phyloP scores from a whole-genome alignment of 2,888 invertebrate species.

The Archaeoteleia sp. region DNA sequence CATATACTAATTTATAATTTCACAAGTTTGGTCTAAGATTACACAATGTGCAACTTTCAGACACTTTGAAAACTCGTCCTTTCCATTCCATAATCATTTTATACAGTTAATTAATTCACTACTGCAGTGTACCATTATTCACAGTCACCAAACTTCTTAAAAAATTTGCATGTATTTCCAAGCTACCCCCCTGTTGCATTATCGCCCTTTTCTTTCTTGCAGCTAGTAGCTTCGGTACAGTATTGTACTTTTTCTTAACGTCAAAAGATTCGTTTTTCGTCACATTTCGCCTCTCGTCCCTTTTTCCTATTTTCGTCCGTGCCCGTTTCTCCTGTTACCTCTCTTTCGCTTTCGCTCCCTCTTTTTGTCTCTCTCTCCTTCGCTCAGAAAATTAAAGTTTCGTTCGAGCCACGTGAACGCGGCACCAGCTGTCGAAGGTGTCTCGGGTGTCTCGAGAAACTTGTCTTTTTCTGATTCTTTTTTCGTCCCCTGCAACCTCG shows the following conservation, averaged over 20 bases:
- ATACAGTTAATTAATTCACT: not conserved
- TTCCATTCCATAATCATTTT: not conserved
- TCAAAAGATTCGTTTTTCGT: not conserved
- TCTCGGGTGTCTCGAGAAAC: not conserved
- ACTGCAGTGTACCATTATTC: not conserved
- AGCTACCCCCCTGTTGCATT: not conserved
- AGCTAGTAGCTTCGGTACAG: not conserved
- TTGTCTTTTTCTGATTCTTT: not conserved
- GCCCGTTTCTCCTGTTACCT: not conserved
- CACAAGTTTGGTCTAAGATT: too few species aligned
- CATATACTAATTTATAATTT: too few species aligned
- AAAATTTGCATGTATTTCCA: not conserved
- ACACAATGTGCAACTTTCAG: not conserved
- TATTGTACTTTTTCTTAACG: not conserved
- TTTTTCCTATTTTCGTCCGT: not conserved
- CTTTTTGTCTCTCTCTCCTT: not conserved
- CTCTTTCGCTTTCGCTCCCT: not conserved
- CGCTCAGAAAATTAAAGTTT: not conserved
- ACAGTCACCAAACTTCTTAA: not conserved
- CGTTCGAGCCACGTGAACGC: not conserved
- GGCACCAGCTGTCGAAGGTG: not conserved
- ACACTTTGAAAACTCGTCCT: not conserved
- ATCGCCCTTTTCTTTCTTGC: not conserved
- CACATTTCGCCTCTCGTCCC: too few species aligned
- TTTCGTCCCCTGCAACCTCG: not conserved